phyloP scores from a whole-genome alignment of 2,113 vertebrate genomes.

The Cricetomys ansorgei region DNA sequence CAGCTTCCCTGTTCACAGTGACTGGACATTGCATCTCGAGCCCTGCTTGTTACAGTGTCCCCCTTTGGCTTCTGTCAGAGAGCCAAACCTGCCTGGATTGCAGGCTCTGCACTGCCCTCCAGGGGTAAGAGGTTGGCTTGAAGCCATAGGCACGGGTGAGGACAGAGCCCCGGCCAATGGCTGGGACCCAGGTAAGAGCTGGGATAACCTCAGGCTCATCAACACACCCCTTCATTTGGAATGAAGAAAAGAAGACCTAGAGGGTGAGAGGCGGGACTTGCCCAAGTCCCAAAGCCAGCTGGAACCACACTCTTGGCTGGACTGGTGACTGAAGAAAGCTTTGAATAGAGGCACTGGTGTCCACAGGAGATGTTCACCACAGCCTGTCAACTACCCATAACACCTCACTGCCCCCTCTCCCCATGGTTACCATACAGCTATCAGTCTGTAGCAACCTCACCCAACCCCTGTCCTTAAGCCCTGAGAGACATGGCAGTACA shows the following conservation, averaged over 20 bases:
- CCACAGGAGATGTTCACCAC: accelerated
- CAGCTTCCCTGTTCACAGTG: not conserved
- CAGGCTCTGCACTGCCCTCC: not conserved
- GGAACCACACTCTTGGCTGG: not conserved
- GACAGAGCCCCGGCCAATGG: not conserved
- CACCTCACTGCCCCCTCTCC: not conserved
- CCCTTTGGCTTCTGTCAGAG: not conserved
- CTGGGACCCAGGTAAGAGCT: not conserved
- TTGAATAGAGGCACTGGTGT: not conserved
- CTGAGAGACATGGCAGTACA: not conserved
- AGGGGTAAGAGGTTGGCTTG: accelerated
- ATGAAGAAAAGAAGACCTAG: not conserved
- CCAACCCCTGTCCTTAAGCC: not conserved
- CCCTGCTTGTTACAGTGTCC: not conserved
- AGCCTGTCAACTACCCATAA: not conserved
- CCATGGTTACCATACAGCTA: not conserved
- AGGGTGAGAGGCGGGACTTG: not conserved
- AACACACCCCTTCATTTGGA: not conserved
- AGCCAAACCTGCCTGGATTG: not conserved
- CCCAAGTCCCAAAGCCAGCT: not conserved
- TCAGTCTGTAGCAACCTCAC: accelerated
- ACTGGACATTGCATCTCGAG: not conserved
- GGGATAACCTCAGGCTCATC: not conserved
- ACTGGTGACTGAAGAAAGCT: not conserved
- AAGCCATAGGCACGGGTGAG: not conserved